Percentiles rank a stretch among this genome's conserved stretches.
phyloP scores from a whole-genome alignment of 1,140 invertebrate genomes.

The Papilio helenus region DNA sequence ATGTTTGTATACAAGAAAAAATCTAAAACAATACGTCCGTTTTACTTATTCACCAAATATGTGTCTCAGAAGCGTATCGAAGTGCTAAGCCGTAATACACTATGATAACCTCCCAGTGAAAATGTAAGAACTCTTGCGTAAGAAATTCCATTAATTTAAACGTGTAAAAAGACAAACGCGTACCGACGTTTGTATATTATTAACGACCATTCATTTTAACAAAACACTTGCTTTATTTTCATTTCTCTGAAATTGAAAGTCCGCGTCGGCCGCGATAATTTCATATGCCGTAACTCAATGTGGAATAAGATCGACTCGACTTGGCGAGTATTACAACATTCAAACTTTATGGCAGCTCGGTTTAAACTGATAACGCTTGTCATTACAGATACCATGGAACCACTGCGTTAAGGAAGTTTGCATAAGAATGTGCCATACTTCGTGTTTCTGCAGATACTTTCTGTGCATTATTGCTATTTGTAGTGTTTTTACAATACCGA shows the following conservation, averaged over 20 bases:
- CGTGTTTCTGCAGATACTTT: neutral
- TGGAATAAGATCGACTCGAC: neutral
- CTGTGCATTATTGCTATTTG: too few species aligned
- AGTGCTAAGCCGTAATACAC: neutral
- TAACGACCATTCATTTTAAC: constrained; percentile 23
- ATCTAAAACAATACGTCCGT: too few species aligned
- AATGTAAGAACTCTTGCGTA: neutral
- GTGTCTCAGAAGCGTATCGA: neutral
- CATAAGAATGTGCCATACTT: too few species aligned
- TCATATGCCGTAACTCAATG: constrained; percentile 16
- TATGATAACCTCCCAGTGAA: neutral
- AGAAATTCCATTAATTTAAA: constrained; percentile 14
- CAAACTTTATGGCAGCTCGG: neutral
- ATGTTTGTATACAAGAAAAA: too few species aligned
- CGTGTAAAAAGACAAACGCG: constrained; percentile 11
- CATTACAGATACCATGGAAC: too few species aligned
- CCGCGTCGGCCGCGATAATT: constrained; percentile 3
- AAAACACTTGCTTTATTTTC: constrained; percentile 22
- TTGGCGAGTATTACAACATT: neutral
- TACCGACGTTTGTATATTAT: neutral
- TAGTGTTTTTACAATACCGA: neutral
- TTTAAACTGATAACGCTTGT: too few species aligned
- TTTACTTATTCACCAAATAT: too few species aligned
- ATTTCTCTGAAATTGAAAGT: constrained; percentile 29
- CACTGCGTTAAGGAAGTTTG: too few species aligned